Base-by-base conservation (phyloP, 2,113 vertebrate species). In the Ochotona princeps region DNA sequence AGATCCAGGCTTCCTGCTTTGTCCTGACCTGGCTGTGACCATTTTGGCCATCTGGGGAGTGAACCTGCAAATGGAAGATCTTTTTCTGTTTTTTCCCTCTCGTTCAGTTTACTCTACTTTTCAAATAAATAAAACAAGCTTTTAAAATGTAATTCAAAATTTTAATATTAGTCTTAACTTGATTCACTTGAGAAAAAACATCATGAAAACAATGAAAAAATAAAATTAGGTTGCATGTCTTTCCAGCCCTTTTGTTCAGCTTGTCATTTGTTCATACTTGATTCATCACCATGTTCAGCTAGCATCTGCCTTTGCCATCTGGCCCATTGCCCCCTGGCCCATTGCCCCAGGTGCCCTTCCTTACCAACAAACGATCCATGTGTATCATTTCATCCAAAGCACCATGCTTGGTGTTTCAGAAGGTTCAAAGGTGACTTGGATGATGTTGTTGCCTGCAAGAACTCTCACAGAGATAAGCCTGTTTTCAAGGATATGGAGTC, bases 241-340 rank as follows among this genome's bases (percentile, higher is more conserved):
- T 82, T 83, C 13, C 47, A 70, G 1, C 92, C 25, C 9, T 79
- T 61, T 20, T 69, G 10, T 35, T 83, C 25, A 11, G 2, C 61
- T 74, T 75, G 28, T 72, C 32, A 12, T 21, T 73, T 57, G 4
- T 54, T 86, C 13, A 21, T n/a, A 25, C 12, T 79, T 78, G 44
- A 85, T 20, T 57, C 6, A 72, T 93, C 63, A 54, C 35, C 75
- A 44, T 15, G 14, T 14, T 7, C 6, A 69, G 83, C 65, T 85
- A 25, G 44, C 23, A 28, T 38, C 54, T 15, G 14, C 18, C 47
- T 51, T 88, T 63, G 3, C 10, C 15, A 7, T n/a, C 7, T 4
- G 17, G 0, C 8, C 21, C 1, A 44, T 44, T 44, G 38, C 10
- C 15, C 10, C n/a, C 7, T 4, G 17, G 0, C 8, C 21, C 1